phyloP scores from a whole-genome alignment of 2,888 invertebrate species.

The Kuschelorhynchus macadamiae region DNA sequence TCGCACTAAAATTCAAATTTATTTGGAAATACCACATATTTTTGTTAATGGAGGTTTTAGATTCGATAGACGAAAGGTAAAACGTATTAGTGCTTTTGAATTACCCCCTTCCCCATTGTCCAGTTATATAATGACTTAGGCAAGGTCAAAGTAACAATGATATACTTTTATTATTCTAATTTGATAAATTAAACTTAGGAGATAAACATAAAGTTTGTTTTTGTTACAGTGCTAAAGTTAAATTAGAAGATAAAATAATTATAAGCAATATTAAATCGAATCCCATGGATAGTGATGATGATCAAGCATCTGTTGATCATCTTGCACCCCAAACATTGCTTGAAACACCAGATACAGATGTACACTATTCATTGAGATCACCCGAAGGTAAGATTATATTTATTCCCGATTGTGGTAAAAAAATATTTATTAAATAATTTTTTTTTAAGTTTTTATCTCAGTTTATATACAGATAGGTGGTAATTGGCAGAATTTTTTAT shows the following conservation, averaged over 20 bases:
- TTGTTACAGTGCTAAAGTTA: conserved; percentile 53
- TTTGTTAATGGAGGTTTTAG: conserved; percentile 73
- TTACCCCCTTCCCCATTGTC: conserved; percentile 8
- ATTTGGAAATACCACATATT: conserved; percentile 55
- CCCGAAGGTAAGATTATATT: conserved; percentile 64
- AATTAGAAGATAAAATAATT: conserved; percentile 64
- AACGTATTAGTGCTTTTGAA: conserved; percentile 4
- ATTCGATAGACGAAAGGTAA: conserved; percentile 77
- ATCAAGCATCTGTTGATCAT: conserved; percentile 70
- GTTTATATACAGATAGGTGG: too few species aligned
- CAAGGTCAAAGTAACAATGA: conserved; percentile 53
- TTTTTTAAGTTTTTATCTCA: too few species aligned
- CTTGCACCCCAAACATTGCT: conserved; percentile 73
- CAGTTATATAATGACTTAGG: conserved; percentile 54
- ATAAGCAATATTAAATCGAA: conserved; percentile 59
- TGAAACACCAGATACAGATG: conserved; percentile 70
- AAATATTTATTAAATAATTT: too few species aligned
- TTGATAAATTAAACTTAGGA: conserved; percentile 50
- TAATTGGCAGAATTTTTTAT: too few species aligned
- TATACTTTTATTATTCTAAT: conserved; percentile 36
- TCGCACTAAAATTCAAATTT: conserved; percentile 77
- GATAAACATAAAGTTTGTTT: conserved; percentile 47
- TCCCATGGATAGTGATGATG: conserved; percentile 69
- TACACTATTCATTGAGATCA: conserved; percentile 69
- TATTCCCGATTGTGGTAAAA: too few species aligned